A percentile compares a stretch with the other conserved stretches of the same genome.
These are phyloP conservation scores for Onychomys torridus DNA, from an alignment of 2,797 vertebrate genomes.

Conservation along the genomic window DNA sequence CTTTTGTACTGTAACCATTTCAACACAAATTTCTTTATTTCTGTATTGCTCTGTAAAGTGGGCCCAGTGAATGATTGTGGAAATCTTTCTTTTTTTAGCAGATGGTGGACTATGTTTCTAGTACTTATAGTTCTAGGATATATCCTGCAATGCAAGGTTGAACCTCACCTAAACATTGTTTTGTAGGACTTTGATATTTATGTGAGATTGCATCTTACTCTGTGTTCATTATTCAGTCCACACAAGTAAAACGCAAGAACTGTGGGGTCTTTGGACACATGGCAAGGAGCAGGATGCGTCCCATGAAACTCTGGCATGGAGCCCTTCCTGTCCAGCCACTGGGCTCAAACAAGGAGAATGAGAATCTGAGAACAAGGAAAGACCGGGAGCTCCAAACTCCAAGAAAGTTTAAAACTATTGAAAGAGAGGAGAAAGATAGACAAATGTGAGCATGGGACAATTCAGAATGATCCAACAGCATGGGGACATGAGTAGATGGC, in stretches of 20 bases:
- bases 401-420: rapidly evolving
- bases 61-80: rapidly evolving
- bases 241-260: slow-evolving; percentile 36
- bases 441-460: background rate
- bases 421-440: background rate
- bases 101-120: no score
- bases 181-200: background rate
- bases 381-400: no score
- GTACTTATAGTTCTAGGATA: no score
- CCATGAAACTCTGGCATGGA: background rate
- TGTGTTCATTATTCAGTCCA: rapidly evolving
- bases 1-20: background rate
- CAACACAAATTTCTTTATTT: background rate
- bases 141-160: rapidly evolving
- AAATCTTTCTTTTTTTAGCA: background rate
- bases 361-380: background rate
- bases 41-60: background rate
- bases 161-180: background rate
- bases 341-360: background rate
- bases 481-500: rapidly evolving
- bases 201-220: no score
- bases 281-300: background rate
- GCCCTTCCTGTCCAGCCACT: background rate
- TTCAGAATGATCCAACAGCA: background rate
- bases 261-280: background rate